These are phyloP conservation scores for Falco rusticolus DNA, from an alignment of 2,797 vertebrate genomes.

Conservation along the genomic window DNA sequence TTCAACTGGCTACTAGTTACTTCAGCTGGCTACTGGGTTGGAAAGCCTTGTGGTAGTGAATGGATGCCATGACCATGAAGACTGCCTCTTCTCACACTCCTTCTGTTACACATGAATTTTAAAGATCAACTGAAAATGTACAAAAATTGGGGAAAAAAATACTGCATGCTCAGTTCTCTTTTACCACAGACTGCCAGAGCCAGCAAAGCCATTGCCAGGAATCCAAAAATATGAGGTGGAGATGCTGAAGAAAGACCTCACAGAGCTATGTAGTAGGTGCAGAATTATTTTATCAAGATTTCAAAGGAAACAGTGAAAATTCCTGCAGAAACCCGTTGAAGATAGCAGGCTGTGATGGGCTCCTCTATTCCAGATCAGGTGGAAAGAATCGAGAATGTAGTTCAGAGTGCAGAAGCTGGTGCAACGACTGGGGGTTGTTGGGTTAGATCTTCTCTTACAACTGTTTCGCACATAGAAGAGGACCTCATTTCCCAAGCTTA, in stretches of 20 bases:
- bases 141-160: accelerated
- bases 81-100: neutral
- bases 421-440: accelerated
- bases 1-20: neutral
- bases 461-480: neutral
- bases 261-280: neutral
- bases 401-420: neutral
- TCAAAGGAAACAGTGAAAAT: neutral
- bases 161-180: neutral
- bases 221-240: neutral
- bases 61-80: neutral
- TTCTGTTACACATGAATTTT: neutral
- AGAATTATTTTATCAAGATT: neutral
- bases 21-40: neutral
- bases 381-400: neutral
- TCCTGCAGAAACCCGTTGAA: neutral
- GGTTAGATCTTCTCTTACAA: neutral
- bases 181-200: no score
- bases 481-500: neutral
- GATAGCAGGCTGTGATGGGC: neutral
- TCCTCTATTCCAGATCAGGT: neutral
- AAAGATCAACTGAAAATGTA: neutral
- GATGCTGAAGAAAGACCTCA: neutral
- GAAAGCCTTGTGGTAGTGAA: neutral
- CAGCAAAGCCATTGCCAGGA: accelerated